Evolutionary conservation across 2,888 invertebrate genomes (phyloP), one percentile per base, ranked within the genome.

Genomic region (Latrodectus hesperus): DNA sequence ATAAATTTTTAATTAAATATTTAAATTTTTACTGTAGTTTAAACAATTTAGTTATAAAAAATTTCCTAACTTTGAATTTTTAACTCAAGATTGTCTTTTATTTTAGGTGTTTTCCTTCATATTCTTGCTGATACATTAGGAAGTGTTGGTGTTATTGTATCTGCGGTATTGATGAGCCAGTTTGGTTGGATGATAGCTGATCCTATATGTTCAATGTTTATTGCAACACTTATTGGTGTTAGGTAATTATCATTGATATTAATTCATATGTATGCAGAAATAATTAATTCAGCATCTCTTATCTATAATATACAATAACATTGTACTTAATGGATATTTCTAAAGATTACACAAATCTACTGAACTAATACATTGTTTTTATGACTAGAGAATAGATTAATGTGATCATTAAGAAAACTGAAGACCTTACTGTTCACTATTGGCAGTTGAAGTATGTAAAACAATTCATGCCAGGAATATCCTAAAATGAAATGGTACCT

Each of bases 101-200:
- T 89, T 91, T 55, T 91, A 91, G 99, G 99, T 17, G 99, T 99
- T 0, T 99, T 98, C 93, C 94, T 99, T 8, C 99, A 99, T 92
- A 98, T 99, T 89, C 92, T 99, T 76, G 99, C 99, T 0, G 99
- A 99, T 92, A 99, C 99, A 0, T 93, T 99, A 12, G 99, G 99
- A 1, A 98, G 98, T 84, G 98, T 99, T 11, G 99, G 99, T 12
- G 99, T 99, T 0, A 99, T 99, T 53, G 95, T 99, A 90, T 98
- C 98, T 0, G 97, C 98, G 0, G 94, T 97, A 72, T 93, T 99
- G 10, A 99, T 99, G 96, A 95, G 96, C 91, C 94, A 95, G 93
- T 99, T 99, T 93, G 98, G 98, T 71, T 99, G 98, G 98, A 98
- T 98, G 97, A 96, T 98, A 91, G 99, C 99, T 9, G 99, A 99